Base-by-base conservation (phyloP, 2,888 invertebrate genomes). In the Branchinecta sandiegonensis region DNA sequence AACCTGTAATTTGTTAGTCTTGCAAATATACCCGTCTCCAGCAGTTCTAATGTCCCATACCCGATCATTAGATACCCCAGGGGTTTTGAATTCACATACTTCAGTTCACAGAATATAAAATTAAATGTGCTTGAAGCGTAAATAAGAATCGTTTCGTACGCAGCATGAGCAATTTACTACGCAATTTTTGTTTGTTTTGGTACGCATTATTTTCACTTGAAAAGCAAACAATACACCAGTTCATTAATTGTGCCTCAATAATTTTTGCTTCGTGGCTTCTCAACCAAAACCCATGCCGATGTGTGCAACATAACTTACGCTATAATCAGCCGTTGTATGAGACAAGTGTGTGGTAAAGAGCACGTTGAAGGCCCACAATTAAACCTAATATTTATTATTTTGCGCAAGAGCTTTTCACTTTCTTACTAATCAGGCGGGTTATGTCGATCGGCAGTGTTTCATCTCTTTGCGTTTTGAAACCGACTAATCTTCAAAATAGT, bases 111-210 rank as follows among this genome's bases (percentile, higher is more conserved):
- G 56, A 56, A 56, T 9, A 56, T 56, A 56, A 56, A 56, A 56
- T 56, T 56, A n/a, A 8, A 10, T 56, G n/a, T 56, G n/a, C 56
- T 14, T 17, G 17, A 17, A 56, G 14, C 56, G 17, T 56, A 17
- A 56, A 56, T 14, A 17, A 17, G 8, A 14, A 14, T 56, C 56
- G 17, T 56, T 56, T 8, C 8, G 14, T 56, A 14, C 56, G 17
- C 56, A 56, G 56, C 56, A 56, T 56, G 56, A 8, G n/a, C 14
- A n/a, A 10, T 9, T 56, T 56, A 56, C 9, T 56, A 14, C 17
- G n/a, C 56, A 56, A 17, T 56, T 56, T 56, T 56, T 56, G n/a
- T 56, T n/a, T 56, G n/a, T 56, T n/a, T 56, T 56, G n/a, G n/a
- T 56, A 14, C 17, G 8, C 14, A 56, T 56, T 56, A 56, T 14